A percentile compares a stretch with the other conserved stretches of the same genome.
These are phyloP conservation scores for Drosophila aff. DNA, from an alignment of 1,140 invertebrate species.

Conservation along the genomic window DNA sequence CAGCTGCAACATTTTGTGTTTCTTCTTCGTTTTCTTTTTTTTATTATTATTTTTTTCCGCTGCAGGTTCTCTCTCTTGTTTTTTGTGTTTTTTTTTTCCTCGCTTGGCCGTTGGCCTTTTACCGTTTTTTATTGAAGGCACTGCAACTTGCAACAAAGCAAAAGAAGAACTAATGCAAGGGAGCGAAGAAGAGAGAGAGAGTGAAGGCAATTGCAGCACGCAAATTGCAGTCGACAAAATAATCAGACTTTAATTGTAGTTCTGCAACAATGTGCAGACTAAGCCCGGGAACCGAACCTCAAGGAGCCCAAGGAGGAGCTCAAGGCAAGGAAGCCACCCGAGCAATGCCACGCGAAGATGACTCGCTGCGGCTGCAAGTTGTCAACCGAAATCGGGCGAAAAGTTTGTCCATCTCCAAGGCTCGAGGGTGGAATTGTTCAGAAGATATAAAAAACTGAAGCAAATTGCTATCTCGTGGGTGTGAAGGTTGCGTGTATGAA, in stretches of 20 bases:
- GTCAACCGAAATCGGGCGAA: conserved; percentile 45
- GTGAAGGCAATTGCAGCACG: conserved; percentile 61
- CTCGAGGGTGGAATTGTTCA: conserved; percentile 11
- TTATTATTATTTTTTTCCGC: conserved; percentile 24
- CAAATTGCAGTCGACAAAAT: conserved; percentile 77
- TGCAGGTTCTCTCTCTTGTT: conserved; percentile 43
- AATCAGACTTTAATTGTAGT: conserved; percentile 80
- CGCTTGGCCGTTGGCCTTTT: conserved; percentile 74
- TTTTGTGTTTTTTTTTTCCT: conserved; percentile 10
- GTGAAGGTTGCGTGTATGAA: no score
- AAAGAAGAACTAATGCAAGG: conserved; percentile 37
- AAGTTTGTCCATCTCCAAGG: conserved; percentile 27
- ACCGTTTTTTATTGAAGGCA: conserved; percentile 66
- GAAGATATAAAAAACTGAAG: neutral
- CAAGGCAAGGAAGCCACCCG: neutral
- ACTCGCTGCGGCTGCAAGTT: conserved; percentile 27
- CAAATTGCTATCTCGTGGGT: conserved; percentile 1
- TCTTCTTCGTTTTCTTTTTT: conserved; percentile 19
- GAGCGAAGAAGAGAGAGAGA: neutral
- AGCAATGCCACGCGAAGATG: conserved; percentile 31
- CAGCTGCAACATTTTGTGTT: conserved; percentile 78
- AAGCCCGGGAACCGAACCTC: conserved; percentile 9
- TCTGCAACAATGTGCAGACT: conserved; percentile 61
- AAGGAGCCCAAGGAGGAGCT: conserved; percentile 6
- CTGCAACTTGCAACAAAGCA: conserved; percentile 37